Conservation (phyloP, 2,888 invertebrate genomes). For the Brachylomia viminalis region DNA sequence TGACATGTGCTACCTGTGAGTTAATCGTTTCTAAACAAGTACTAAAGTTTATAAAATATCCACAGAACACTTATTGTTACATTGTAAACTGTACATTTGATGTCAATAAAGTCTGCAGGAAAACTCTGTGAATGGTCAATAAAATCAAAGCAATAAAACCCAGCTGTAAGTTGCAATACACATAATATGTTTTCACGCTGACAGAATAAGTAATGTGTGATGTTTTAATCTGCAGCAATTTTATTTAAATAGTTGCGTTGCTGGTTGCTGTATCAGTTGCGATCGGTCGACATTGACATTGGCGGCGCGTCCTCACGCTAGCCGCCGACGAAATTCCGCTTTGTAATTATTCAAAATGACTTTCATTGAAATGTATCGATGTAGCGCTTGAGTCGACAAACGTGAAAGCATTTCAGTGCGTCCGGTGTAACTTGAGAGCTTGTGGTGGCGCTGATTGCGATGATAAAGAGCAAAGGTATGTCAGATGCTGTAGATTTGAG, state of each 20-base stretch:
- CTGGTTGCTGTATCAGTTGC: constrained; percentile 54
- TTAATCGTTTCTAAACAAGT: constrained; percentile 5
- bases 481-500: constrained; percentile 12
- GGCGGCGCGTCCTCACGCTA: constrained; percentile 82
- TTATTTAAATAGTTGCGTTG: constrained; percentile 65
- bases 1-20: not conserved
- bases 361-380: constrained; percentile 80
- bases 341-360: constrained; percentile 85
- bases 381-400: constrained; percentile 36
- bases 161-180: constrained; percentile 46
- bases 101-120: constrained; percentile 38
- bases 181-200: constrained; percentile 44
- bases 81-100: constrained; percentile 20
- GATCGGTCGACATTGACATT: constrained; percentile 81
- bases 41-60: constrained; percentile 11
- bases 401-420: constrained; percentile 70
- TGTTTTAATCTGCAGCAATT: constrained; percentile 65
- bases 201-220: constrained; percentile 55
- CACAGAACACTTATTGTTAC: constrained; percentile 1
- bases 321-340: constrained; percentile 75
- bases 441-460: constrained; percentile 16
- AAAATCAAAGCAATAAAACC: constrained; percentile 47
- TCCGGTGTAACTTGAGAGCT: constrained; percentile 27
- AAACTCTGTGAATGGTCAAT: constrained; percentile 48
- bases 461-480: not conserved